Conservation (phyloP, 2,113 vertebrate genomes). For the Sialia sialis region DNA sequence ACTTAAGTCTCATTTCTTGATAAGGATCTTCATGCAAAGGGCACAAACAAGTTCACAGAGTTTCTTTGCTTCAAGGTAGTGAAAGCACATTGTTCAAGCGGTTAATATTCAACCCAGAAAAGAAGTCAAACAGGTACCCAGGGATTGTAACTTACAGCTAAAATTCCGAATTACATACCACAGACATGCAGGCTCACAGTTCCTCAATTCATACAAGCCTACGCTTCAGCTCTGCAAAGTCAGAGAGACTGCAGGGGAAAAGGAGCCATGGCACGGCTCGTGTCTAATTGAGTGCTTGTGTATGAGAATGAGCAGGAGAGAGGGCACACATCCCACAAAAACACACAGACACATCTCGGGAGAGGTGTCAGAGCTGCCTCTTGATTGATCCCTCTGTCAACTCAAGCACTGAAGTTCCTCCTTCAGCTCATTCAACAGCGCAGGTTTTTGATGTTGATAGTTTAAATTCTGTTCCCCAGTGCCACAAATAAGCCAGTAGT, state of each 20-base stretch:
- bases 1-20: background rate
- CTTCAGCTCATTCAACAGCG: background rate
- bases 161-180: background rate
- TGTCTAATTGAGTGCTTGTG: background rate
- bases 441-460: background rate
- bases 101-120: background rate
- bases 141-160: background rate
- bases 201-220: background rate
- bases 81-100: background rate
- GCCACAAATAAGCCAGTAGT: background rate
- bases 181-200: background rate
- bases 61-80: background rate
- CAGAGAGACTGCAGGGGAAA: background rate
- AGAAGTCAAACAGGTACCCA: background rate
- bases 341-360: background rate
- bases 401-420: background rate
- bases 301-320: background rate
- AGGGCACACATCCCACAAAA: background rate
- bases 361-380: background rate
- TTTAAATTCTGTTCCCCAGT: background rate
- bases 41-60: background rate
- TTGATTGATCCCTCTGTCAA: conserved; percentile 14
- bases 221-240: background rate
- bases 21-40: background rate
- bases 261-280: background rate